phyloP scores from a whole-genome alignment of 2,113 vertebrate genomes.

The Pogona vitticeps region DNA sequence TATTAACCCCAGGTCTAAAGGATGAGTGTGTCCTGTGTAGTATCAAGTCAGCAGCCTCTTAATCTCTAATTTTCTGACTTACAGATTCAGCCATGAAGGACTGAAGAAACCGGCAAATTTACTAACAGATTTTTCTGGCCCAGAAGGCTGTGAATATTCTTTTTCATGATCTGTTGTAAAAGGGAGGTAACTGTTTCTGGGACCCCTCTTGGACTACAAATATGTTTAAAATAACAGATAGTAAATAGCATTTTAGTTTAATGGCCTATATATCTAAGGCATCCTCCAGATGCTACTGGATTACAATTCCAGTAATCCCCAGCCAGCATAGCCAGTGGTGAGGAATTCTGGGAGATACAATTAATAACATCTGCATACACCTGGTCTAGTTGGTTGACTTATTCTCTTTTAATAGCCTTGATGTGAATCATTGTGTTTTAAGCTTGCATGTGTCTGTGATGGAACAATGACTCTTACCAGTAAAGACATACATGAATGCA shows the following conservation, averaged over 20 bases:
- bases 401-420: slow-evolving; percentile 37
- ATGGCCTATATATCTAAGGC: too few species aligned
- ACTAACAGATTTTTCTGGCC: background rate
- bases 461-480: slow-evolving; percentile 61
- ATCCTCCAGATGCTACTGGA: too few species aligned
- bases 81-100: background rate
- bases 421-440: slow-evolving; percentile 35
- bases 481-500: slow-evolving; percentile 72
- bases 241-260: background rate
- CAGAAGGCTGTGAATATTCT: background rate
- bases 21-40: too few species aligned
- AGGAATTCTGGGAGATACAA: too few species aligned
- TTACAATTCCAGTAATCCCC: too few species aligned
- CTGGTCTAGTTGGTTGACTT: slow-evolving; percentile 19
- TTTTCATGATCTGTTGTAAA: background rate
- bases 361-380: too few species aligned
- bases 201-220: background rate
- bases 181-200: background rate
- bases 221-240: background rate
- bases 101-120: background rate
- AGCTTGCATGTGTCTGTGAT: slow-evolving; percentile 60
- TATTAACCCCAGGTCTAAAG: too few species aligned
- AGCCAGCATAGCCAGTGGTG: too few species aligned
- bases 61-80: too few species aligned
- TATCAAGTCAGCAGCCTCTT: too few species aligned